These are phyloP conservation scores for Rallus crepitans DNA, from an alignment of 2,797 vertebrate species.

Conservation along the genomic window DNA sequence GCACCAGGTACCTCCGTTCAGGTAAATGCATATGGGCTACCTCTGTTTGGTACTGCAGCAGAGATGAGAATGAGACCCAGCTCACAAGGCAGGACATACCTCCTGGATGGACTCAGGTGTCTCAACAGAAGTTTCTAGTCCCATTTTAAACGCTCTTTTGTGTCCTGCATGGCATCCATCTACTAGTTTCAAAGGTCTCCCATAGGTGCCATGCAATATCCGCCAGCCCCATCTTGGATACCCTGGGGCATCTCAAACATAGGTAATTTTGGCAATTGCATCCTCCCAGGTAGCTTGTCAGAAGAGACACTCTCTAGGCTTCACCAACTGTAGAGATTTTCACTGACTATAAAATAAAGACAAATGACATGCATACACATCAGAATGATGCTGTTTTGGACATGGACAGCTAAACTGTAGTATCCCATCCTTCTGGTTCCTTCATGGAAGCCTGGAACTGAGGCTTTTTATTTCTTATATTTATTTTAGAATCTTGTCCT, in stretches of 20 bases:
- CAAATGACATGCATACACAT: rapidly evolving
- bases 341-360: not conserved
- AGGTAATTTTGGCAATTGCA: not conserved
- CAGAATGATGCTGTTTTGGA: not conserved
- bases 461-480: not conserved
- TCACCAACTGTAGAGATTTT: not conserved
- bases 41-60: not conserved
- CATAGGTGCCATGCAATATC: not conserved
- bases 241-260: not conserved
- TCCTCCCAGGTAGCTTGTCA: not conserved
- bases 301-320: not conserved
- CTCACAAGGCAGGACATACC: not conserved
- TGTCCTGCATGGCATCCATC: not conserved
- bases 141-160: not conserved
- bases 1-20: not conserved
- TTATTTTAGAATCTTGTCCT: not conserved
- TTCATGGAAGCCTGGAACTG: not conserved
- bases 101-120: not conserved
- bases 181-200: not conserved
- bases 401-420: not conserved
- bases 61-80: not conserved
- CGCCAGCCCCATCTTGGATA: not conserved
- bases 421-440: not conserved
- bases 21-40: not conserved
- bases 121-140: not conserved